Conservation (phyloP, 2,888 invertebrate genomes). For the Pyralis farinalis region DNA sequence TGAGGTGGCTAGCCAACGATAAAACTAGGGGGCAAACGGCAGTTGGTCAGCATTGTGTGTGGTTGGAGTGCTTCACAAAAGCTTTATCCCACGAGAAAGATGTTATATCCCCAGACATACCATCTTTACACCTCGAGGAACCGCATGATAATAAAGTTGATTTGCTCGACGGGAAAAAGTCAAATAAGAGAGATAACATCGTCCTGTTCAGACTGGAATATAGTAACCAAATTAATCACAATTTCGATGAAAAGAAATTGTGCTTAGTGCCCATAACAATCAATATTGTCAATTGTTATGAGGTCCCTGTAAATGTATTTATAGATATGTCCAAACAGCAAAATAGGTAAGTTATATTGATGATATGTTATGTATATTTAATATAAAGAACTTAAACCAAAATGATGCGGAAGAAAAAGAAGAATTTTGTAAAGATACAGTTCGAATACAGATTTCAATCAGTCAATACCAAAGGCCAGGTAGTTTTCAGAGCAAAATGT, state of each 20-base stretch:
- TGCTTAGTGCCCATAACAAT: slow-evolving; percentile 86
- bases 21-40: slow-evolving; percentile 77
- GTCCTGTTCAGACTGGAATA: slow-evolving; percentile 82
- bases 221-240: slow-evolving; percentile 79
- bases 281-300: slow-evolving; percentile 84
- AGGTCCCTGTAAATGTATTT: slow-evolving; percentile 79
- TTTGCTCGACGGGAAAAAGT: slow-evolving; percentile 37
- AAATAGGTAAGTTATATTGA: slow-evolving; percentile 69
- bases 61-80: slow-evolving; percentile 81
- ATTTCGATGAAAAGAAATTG: slow-evolving; percentile 81
- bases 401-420: too few relatives aligned
- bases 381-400: too few relatives aligned
- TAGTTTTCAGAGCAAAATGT: too few relatives aligned
- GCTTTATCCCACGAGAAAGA: slow-evolving; percentile 67
- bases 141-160: slow-evolving; percentile 37
- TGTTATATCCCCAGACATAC: slow-evolving; percentile 41
- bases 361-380: too few relatives aligned
- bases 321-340: slow-evolving; percentile 80
- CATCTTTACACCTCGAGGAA: slow-evolving; percentile 61
- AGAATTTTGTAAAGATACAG: too few relatives aligned
- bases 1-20: slow-evolving; percentile 81
- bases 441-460: too few relatives aligned
- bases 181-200: slow-evolving; percentile 65
- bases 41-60: slow-evolving; percentile 86
- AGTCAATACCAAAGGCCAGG: too few relatives aligned